Evolutionary conservation across 2,888 invertebrate genomes (phyloP).

Genomic region (Isotomurus palustris): DNA sequence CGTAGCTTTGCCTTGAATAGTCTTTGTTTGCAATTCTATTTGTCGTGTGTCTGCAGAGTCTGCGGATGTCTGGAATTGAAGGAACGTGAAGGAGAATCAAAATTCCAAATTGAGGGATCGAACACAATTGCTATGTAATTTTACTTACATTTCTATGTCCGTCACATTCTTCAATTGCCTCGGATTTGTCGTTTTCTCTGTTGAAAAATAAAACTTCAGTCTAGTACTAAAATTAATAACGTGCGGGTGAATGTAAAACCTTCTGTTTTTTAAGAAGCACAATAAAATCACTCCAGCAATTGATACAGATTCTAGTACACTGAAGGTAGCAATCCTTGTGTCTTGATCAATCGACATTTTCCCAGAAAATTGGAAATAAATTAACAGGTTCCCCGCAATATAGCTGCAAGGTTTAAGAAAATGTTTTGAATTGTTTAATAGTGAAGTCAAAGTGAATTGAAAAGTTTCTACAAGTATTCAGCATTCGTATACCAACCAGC

Average conservation of each 20-base stretch:
- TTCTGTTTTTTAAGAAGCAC: no score
- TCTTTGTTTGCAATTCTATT: not conserved
- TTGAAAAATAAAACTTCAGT: no score
- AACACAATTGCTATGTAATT: no score
- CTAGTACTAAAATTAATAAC: no score
- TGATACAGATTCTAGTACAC: constrained; percentile 66
- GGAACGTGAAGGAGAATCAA: no score
- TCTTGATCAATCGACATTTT: constrained; percentile 65
- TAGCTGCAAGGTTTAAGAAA: constrained; percentile 70
- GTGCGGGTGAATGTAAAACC: no score
- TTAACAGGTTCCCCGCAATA: constrained; percentile 92
- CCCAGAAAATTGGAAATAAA: constrained; percentile 83
- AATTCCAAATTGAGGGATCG: no score
- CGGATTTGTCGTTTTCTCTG: no score
- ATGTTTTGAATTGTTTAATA: no score
- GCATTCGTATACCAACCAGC: constrained; percentile 61
- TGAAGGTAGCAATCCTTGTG: constrained; percentile 74
- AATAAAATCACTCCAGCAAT: constrained; percentile 59
- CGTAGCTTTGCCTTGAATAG: constrained; percentile 49
- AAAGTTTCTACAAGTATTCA: no score
- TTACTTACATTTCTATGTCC: constrained; percentile 7
- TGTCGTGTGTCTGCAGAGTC: not conserved
- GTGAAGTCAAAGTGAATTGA: no score
- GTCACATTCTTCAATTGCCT: constrained; percentile 36
- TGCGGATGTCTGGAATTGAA: no score